Evolutionary conservation across 2,113 vertebrate species (phyloP).

Genomic region (Plestiodon gilberti): DNA sequence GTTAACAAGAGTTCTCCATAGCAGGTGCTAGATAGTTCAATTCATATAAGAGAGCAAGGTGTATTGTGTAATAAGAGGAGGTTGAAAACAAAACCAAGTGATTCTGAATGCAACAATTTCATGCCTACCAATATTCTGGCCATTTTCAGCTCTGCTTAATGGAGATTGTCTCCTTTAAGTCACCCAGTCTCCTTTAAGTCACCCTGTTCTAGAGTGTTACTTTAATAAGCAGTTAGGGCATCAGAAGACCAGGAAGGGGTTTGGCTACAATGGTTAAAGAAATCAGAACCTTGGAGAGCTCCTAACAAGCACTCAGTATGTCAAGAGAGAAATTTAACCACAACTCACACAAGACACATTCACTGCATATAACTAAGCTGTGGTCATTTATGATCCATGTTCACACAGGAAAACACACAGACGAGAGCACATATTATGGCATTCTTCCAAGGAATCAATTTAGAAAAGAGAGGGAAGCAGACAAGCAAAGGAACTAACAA

Average conservation of each 20-base stretch:
- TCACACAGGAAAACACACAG: not conserved
- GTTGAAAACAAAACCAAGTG: not conserved
- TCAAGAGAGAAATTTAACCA: not conserved
- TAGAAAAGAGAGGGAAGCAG: not conserved
- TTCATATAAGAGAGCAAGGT: no score
- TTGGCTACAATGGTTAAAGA: not conserved
- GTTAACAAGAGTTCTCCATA: no score
- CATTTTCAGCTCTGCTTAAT: not conserved
- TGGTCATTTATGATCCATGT: not conserved
- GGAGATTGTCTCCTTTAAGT: not conserved
- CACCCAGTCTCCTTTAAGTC: no score
- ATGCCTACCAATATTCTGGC: not conserved
- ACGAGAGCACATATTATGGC: not conserved
- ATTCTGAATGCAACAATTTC: not conserved
- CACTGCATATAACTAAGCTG: no score
- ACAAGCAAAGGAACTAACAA: not conserved
- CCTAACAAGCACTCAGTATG: not conserved
- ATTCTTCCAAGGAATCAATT: not conserved
- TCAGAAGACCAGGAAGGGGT: not conserved
- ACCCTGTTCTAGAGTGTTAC: not conserved
- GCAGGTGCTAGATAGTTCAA: no score
- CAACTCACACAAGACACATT: not conserved
- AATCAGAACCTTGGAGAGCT: constrained; percentile 30
- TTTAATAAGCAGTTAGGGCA: not conserved
- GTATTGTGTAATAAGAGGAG: no score